A percentile compares a stretch with the other conserved stretches of the same genome.
Evolutionary conservation across 1,140 invertebrate species (phyloP).

Genomic region (Saxidomus purpurata): DNA sequence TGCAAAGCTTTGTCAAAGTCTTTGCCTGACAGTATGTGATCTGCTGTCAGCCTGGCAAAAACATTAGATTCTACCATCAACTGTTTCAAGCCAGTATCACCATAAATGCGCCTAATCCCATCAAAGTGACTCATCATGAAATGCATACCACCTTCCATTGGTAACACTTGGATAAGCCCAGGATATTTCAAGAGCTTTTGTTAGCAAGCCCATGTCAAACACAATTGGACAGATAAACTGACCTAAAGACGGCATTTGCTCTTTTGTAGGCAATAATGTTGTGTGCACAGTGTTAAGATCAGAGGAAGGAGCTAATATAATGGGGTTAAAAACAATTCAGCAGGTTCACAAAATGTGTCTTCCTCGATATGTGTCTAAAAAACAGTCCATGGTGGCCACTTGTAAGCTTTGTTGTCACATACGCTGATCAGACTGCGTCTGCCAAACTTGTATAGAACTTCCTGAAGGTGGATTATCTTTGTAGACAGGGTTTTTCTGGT

Average conservation of each 20-base stretch:
- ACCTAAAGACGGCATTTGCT: no score
- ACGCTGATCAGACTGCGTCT: background rate
- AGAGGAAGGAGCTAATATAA: constrained; percentile 36
- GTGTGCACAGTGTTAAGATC: constrained; percentile 54
- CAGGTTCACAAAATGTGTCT: background rate
- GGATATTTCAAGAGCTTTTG: no score
- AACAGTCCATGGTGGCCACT: background rate
- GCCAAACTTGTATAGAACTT: no score
- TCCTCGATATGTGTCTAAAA: background rate
- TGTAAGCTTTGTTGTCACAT: background rate
- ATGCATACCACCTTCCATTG: constrained; percentile 13
- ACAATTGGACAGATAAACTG: no score
- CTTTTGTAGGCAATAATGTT: no score
- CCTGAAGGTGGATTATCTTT: no score
- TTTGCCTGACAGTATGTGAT: constrained; percentile 48
- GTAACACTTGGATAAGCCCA: no score
- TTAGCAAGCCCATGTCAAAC: no score
- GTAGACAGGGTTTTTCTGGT: no score
- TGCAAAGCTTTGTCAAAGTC: constrained; percentile 49
- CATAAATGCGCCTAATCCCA: constrained; percentile 22
- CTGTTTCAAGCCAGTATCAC: constrained; percentile 16
- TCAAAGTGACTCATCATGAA: constrained; percentile 30
- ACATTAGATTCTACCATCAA: constrained; percentile 22
- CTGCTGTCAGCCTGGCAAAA: constrained; percentile 11
- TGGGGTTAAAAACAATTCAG: constrained; percentile 50